Evolutionary conservation across 1,140 invertebrate species (phyloP), one percentile per base, ranked within the genome.

Genomic region (Drosophila navojoa): DNA sequence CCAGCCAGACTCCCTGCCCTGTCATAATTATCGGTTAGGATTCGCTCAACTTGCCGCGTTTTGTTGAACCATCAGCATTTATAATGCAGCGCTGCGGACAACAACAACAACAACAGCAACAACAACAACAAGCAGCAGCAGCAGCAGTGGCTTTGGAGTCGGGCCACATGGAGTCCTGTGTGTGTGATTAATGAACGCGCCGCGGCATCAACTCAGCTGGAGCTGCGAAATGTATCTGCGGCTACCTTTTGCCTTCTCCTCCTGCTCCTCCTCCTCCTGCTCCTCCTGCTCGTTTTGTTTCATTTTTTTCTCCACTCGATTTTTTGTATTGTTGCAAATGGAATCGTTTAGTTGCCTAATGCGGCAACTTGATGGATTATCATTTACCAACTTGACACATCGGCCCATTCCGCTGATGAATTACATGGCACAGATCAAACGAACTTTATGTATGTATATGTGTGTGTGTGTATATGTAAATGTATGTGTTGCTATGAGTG

Each of bases 1-100:
- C n/a, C 42, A 15, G 6, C 15, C 79, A 74, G 81, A 90, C 81
- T 86, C 86, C 35, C 81, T 90, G 77, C 87, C 82, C 81, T 90
- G 87, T 87, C 87, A 90, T 90, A 90, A 90, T 90, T 90, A 90
- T 87, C 75, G 79, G 87, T 77, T 90, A 89, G 85, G 84, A 90
- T 90, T 89, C 85, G 73, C 77, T 90, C 85, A 82, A 79, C 76
- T 87, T 76, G 84, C 73, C 66, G 84, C 82, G 80, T 90, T 89
- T 89, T 89, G 79, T 84, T 90, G 85, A 71, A 68, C 82, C 77
- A 79, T 79, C 74, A 79, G 68, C 74, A 79, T 79, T 79, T 77
- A 79, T 79, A 79, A 77, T 60, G 57, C 49, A 16, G 19, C 45
- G 13, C 45, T 7, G 11, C 15, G 27, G 50, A 47, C 38, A 35